Base-by-base conservation (phyloP, 2,797 vertebrate genomes). In the Oreochromis mossambicus region DNA sequence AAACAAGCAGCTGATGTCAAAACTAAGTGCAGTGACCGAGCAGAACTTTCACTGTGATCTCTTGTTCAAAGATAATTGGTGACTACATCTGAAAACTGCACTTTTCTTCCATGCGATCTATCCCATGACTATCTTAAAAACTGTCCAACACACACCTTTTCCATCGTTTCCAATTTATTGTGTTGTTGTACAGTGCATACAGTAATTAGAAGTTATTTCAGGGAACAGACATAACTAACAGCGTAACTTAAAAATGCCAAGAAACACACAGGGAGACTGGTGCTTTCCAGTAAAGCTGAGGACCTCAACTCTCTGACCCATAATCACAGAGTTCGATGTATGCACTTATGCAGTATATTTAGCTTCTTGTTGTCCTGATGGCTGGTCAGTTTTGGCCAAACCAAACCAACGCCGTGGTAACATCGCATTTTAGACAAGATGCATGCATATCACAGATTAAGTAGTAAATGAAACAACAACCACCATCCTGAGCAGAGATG, bases 301-400 rank as follows among this genome's bases (percentile, higher is more conserved):
- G 77, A 90, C 84, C 73, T 86, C 58, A 36, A 63, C 58, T 63
- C 7, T 12, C 79, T 92, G 89, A 90, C 87, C 90, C 83, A 93
- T 92, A 94, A 95, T 94, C 91, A 95, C 89, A 88, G 88, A 84
- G 85, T 88, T 80, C 79, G 78, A 88, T 92, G 79, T 66, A 86
- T 34, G 88, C 88, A 84, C 76, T 86, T 87, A 75, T 14, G 70
- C 84, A 75, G 85, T 95, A 94, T 94, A 91, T 95, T 92, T 93
- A 95, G 92, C 89, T 86, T 84, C 80, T 88, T 68, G 78, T 91
- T 89, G 86, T 92, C 82, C 88, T 81, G 80, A 77, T 76, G 75
- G 73, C 76, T 24, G 79, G 41, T 81, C 81, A 77, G 79, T 80
- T 50, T 34, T 50, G 32, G 87, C 79, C 86, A 89, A 83, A 85